Evolutionary conservation across 2,888 invertebrate species (phyloP).

Genomic region (Idaea dimidiata): DNA sequence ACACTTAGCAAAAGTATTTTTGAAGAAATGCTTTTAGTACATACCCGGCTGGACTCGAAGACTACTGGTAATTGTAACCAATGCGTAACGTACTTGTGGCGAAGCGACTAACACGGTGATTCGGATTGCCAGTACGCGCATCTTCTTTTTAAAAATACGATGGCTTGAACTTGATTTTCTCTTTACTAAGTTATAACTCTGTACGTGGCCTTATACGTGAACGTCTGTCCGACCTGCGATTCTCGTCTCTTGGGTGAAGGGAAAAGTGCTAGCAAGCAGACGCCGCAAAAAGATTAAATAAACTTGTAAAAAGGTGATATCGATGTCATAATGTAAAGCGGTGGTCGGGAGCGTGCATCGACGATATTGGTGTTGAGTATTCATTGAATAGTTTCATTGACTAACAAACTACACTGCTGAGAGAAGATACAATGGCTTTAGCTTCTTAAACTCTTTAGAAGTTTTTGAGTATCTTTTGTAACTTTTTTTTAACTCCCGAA

Average conservation of each 20-base stretch:
- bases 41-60: too few species aligned
- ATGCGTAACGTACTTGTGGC: too few species aligned
- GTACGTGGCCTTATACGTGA: conserved; percentile 49
- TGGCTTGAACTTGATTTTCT: too few species aligned
- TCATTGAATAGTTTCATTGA: conserved; percentile 18
- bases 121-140: too few species aligned
- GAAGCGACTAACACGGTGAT: too few species aligned
- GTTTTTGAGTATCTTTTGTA: too few species aligned
- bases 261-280: conserved; percentile 45
- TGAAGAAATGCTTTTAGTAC: too few species aligned
- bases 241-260: conserved; percentile 59
- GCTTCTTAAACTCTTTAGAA: too few species aligned
- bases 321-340: conserved; percentile 36
- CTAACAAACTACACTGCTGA: not conserved
- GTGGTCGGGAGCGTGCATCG: conserved; percentile 17
- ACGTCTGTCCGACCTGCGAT: conserved; percentile 73
- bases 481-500: too few species aligned
- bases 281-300: conserved; percentile 42
- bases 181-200: not conserved
- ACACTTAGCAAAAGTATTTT: too few species aligned
- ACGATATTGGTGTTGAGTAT: conserved; percentile 15
- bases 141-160: too few species aligned
- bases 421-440: not conserved
- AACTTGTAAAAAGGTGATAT: conserved; percentile 48
- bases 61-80: too few species aligned